Base-by-base conservation (phyloP, 2,888 invertebrate genomes). In the Microctonus aethiopoides region DNA sequence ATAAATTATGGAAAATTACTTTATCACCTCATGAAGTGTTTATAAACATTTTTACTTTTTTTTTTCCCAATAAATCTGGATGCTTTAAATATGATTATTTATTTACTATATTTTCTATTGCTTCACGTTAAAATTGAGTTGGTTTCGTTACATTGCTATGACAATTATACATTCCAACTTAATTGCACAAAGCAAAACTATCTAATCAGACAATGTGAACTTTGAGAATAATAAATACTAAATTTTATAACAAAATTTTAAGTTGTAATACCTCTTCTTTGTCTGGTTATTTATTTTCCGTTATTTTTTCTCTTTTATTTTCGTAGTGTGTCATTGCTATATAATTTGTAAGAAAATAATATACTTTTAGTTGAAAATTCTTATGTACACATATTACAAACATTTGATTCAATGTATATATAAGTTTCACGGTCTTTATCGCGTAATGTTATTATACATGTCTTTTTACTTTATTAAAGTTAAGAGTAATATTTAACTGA, bases 301-400 rank as follows among this genome's bases (percentile, higher is more conserved):
- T 57, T n/a, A 29, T 57, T 46, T 39, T n/a, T n/a, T 39, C 13
- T n/a, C 39, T 11, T 2, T 29, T 10, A 13, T 24, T 77, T 79
- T 78, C 77, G 75, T 78, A 79, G 46, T 46, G 77, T 81, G 79
- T 79, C 80, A 80, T 76, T 81, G 76, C 79, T 83, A 82, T 80
- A 80, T 80, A 81, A 78, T 82, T 84, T 82, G 83, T 84, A 85
- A 80, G 85, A 84, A 85, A 85, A 85, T 85, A 85, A 85, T 79
- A 84, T 84, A 81, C 75, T 83, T 83, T 41, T 81, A 82, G 82
- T 84, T 82, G 80, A 81, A 79, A 80, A 80, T 83, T 54, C 56
- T 72, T 85, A 85, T 85, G 77, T 85, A 84, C 85, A 85, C 81
- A 81, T 83, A 81, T 84, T 83, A 84, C 82, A 84, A 81, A 82